Evolutionary conservation across 2,113 vertebrate species (phyloP).

Genomic region (Lates calcarifer): DNA sequence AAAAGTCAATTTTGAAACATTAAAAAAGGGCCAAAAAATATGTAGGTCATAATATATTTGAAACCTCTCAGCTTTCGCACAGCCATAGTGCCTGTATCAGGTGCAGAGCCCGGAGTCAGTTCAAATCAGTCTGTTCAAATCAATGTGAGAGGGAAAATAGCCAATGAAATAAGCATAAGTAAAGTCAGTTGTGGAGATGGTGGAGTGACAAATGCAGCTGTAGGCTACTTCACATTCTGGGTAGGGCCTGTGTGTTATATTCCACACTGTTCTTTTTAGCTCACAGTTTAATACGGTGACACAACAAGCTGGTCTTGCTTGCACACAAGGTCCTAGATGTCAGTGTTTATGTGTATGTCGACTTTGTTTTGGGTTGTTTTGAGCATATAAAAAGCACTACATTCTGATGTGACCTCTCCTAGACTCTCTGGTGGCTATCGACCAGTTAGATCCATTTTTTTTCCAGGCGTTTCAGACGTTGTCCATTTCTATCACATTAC

Average conservation of each 20-base stretch:
- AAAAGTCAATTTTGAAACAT: constrained; percentile 35
- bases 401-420: constrained; percentile 68
- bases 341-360: constrained; percentile 43
- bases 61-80: constrained; percentile 7
- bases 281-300: constrained; percentile 10
- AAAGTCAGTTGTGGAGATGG: constrained; percentile 26
- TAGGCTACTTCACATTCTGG: constrained; percentile 27
- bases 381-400: constrained; percentile 34
- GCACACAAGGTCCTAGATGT: constrained; percentile 16
- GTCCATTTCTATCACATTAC: constrained; percentile 85
- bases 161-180: constrained; percentile 33
- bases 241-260: background rate
- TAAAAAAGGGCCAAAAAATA: constrained; percentile 7
- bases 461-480: constrained; percentile 77
- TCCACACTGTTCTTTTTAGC: background rate
- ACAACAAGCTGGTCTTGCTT: constrained; percentile 29
- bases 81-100: constrained; percentile 9
- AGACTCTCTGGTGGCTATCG: constrained; percentile 78
- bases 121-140: constrained; percentile 46
- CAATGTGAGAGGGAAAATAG: constrained; percentile 31
- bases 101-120: constrained; percentile 12
- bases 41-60: constrained; percentile 23
- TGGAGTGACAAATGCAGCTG: constrained; percentile 36
- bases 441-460: constrained; percentile 81
- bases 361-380: constrained; percentile 70